phyloP scores from a whole-genome alignment of 2,113 vertebrate species.

The Rhinopomastus cyanomelas region DNA sequence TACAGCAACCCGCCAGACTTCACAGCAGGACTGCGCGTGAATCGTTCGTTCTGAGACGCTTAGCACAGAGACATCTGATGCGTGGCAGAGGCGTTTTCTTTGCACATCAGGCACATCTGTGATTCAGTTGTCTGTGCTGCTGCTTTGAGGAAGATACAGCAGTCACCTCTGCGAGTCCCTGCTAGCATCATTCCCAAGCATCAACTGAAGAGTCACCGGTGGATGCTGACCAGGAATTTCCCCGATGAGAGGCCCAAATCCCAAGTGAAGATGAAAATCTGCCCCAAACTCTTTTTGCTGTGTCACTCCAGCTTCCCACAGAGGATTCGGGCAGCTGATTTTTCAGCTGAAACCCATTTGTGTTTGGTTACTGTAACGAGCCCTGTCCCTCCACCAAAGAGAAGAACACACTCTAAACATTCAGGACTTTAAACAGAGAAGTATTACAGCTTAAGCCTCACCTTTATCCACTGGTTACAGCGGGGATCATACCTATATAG shows the following conservation, averaged over 20 bases:
- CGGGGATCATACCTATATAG: slow-evolving; percentile 96
- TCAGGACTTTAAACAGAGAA: slow-evolving; percentile 55
- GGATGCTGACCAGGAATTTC: neutral
- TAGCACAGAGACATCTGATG: neutral
- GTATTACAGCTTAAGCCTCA: slow-evolving; percentile 75
- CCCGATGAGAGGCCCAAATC: neutral
- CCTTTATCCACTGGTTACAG: slow-evolving; percentile 92
- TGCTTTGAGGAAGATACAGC: neutral
- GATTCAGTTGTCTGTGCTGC: neutral
- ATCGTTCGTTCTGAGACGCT: neutral
- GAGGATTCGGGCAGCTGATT: neutral
- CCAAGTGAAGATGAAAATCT: neutral
- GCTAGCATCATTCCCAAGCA: neutral
- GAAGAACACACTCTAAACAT: neutral
- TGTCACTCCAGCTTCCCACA: neutral
- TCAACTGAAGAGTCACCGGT: neutral
- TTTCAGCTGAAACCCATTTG: neutral
- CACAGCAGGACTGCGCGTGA: neutral
- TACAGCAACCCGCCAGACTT: neutral
- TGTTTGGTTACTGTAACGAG: neutral
- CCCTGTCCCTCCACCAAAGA: neutral
- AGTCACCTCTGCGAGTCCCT: neutral
- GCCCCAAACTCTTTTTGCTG: neutral
- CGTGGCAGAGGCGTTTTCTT: neutral
- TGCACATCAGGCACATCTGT: neutral